Evolutionary conservation across 1,140 invertebrate genomes (phyloP).

Genomic region (Matsumurasca onukii): DNA sequence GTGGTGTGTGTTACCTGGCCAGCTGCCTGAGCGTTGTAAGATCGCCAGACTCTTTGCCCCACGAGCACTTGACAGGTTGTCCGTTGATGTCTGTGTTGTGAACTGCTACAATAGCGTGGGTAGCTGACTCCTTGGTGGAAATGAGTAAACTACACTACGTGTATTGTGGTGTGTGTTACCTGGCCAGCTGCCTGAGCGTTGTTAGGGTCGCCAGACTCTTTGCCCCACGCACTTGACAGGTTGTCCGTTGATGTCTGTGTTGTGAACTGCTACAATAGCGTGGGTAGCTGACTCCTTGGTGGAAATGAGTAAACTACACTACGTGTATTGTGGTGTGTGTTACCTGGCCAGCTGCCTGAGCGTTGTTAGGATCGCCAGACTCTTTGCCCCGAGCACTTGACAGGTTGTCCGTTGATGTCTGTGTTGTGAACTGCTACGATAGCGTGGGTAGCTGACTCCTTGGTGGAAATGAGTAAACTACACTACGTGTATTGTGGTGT

Average conservation of each 20-base stretch:
- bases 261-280: slow-evolving; percentile 96
- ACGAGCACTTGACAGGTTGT: slow-evolving; percentile 96
- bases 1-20: slow-evolving; percentile 59
- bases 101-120: slow-evolving; percentile 94
- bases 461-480: too few relatives aligned
- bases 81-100: slow-evolving; percentile 98
- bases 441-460: slow-evolving; percentile 94
- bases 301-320: slow-evolving; percentile 71
- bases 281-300: slow-evolving; percentile 97
- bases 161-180: slow-evolving; percentile 46
- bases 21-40: slow-evolving; percentile 73
- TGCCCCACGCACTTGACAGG: slow-evolving; percentile 99
- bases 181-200: slow-evolving; percentile 69
- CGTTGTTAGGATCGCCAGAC: slow-evolving; percentile 84
- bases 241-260: slow-evolving; percentile 95
- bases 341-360: slow-evolving; percentile 64
- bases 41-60: slow-evolving; percentile 96
- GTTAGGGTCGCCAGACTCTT: slow-evolving; percentile 89
- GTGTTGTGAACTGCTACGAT: slow-evolving; percentile 97
- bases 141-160: not conserved
- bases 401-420: slow-evolving; percentile 93
- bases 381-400: slow-evolving; percentile 99
- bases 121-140: slow-evolving; percentile 94
- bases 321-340: too few relatives aligned
- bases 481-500: too few relatives aligned